Percentiles rank a stretch among this genome's conserved stretches.
Evolutionary conservation across 2,797 vertebrate species (phyloP).

Genomic region (Tapera naevia): DNA sequence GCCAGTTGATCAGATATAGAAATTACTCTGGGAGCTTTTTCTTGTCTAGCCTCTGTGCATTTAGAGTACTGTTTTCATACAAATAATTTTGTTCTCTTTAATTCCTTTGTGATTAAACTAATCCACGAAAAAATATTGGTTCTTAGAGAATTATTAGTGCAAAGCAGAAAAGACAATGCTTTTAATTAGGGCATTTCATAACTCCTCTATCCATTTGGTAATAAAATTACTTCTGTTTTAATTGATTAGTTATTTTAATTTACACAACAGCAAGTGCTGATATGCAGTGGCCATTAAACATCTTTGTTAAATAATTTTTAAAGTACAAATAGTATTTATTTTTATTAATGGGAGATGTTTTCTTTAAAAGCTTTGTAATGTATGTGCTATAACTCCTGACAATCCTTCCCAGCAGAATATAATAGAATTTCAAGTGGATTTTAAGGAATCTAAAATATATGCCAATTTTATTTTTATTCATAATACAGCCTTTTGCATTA

Average conservation of each 20-base stretch:
- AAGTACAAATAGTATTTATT: not conserved
- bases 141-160: conserved; percentile 60
- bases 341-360: conserved; percentile 38
- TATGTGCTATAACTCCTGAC: not conserved
- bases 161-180: conserved; percentile 55
- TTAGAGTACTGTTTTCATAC: conserved; percentile 53
- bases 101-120: conserved; percentile 64
- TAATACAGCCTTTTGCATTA: not conserved
- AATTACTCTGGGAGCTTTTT: conserved; percentile 52
- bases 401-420: not conserved
- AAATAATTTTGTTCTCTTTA: conserved; percentile 57
- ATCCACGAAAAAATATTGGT: conserved; percentile 65
- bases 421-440: conserved; percentile 26
- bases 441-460: not conserved
- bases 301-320: conserved; percentile 22
- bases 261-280: conserved; percentile 22
- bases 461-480: not conserved
- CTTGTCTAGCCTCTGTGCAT: conserved; percentile 44
- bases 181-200: conserved; percentile 63
- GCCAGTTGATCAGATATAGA: conserved; percentile 71
- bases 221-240: conserved; percentile 61
- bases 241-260: conserved; percentile 61
- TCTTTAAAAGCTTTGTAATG: conserved; percentile 14
- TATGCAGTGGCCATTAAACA: not conserved
- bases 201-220: conserved; percentile 42